Base-by-base conservation (phyloP, 2,888 invertebrate genomes). In the Melitaea athalia region DNA sequence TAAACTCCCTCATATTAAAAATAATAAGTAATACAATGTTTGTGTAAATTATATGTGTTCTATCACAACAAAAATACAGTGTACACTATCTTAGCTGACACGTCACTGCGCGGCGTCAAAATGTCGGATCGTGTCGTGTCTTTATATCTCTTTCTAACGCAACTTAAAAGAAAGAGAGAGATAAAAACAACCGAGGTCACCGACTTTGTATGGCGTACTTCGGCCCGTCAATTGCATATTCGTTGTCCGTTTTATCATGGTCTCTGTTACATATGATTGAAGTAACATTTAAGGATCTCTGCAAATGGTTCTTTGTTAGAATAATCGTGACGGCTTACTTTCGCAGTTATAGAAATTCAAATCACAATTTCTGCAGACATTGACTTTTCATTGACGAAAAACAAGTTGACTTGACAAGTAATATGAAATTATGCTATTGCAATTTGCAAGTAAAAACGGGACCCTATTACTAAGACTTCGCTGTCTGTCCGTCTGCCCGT, bases 1-100 rank as follows among this genome's bases (percentile, higher is more conserved):
- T 88, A 76, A 91, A 92, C 63, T 84, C 84, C 69, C 82, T 86
- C 81, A 87, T 85, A 78, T 76, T 84, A 74, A 47, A 24, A 24
- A 24, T 24, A 24, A 24, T 24, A 24, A 24, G 24, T 24, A 24
- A 24, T 24, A 24, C 24, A 24, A 24, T 24, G 24, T 43, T 59
- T 45, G 7, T 53, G 14, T 52, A 70, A 57, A 55, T 65, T 38
- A 31, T 49, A 31, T 63, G 10, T 42, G 64, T 60, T 31, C 49
- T 62, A 52, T 60, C 0, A 57, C 49, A 57, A 50, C 53, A 47
- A 45, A 38, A 17, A 24, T 42, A 57, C 78, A 81, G 85, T 87
- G 81, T 76, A 78, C 87, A 82, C 83, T 80, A 65, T 77, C 72
- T 74, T 64, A 77, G 76, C 75, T 79, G 75, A 75, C 76, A 86